phyloP scores from a whole-genome alignment of 2,113 vertebrate species.

The Nothoprocta perdicaria region DNA sequence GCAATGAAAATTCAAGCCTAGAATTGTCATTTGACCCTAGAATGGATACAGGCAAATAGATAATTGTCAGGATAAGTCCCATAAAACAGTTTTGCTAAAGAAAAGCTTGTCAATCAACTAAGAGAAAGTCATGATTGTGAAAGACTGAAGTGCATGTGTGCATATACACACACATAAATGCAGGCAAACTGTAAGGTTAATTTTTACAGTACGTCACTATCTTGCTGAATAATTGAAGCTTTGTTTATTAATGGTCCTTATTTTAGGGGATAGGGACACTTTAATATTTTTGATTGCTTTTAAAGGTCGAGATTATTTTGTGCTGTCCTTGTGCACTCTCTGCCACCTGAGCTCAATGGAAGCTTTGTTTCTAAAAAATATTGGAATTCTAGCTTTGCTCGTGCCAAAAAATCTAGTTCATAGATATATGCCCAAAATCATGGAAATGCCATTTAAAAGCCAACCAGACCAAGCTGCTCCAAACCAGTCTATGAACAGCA shows the following conservation, averaged over 20 bases:
- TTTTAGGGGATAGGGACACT: neutral
- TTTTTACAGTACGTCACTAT: neutral
- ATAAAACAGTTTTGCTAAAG: neutral
- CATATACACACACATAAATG: neutral
- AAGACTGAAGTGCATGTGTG: accelerated
- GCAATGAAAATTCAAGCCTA: neutral
- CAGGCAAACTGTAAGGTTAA: neutral
- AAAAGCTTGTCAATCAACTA: accelerated
- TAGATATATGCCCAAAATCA: neutral
- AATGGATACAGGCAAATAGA: neutral
- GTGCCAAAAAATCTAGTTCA: neutral
- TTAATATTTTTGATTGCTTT: neutral
- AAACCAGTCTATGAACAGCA: conserved; percentile 1
- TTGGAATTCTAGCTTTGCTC: neutral
- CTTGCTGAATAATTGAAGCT: neutral
- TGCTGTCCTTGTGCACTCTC: neutral
- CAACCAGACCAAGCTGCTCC: neutral
- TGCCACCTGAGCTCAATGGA: neutral
- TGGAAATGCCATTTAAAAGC: neutral
- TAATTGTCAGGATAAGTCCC: neutral
- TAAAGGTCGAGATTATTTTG: neutral
- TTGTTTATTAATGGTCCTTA: neutral
- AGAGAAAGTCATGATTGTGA: neutral
- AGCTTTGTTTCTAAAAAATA: conserved; percentile 16
- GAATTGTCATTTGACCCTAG: neutral